Evolutionary conservation across 2,797 vertebrate genomes (phyloP).

Genomic region (Pangasius larnaudii): DNA sequence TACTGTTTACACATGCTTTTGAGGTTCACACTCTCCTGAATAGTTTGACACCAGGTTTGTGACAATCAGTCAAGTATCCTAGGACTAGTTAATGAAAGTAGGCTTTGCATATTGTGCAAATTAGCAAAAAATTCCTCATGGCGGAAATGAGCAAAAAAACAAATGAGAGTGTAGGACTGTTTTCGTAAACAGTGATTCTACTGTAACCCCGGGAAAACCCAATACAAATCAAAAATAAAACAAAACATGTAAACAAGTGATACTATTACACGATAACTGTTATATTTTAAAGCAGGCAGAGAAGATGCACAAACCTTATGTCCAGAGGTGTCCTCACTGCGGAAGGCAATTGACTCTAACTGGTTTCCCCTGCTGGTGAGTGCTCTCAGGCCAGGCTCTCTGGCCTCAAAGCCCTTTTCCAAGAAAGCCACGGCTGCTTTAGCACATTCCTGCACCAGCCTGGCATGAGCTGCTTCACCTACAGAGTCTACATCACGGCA

Average conservation of each 20-base stretch:
- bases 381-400: constrained; percentile 87
- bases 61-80: too few relatives aligned
- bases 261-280: neutral
- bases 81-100: too few relatives aligned
- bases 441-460: constrained; percentile 91
- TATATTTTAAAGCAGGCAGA: neutral
- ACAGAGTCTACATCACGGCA: constrained; percentile 58
- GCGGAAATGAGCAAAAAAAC: too few relatives aligned
- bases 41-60: too few relatives aligned
- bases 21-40: too few relatives aligned
- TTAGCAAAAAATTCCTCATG: too few relatives aligned
- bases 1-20: too few relatives aligned
- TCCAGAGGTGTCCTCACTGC: constrained; percentile 94
- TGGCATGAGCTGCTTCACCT: constrained; percentile 77
- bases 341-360: constrained; percentile 96
- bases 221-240: neutral
- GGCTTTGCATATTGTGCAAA: too few relatives aligned
- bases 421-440: constrained; percentile 88
- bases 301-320: constrained; percentile 81
- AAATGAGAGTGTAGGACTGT: too few relatives aligned
- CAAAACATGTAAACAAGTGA: neutral
- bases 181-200: neutral
- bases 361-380: constrained; percentile 95
- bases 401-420: constrained; percentile 87
- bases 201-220: neutral